A percentile compares a stretch with the other conserved stretches of the same genome.
phyloP scores from a whole-genome alignment of 1,140 invertebrate genomes.

The Palaemon carinicauda region DNA sequence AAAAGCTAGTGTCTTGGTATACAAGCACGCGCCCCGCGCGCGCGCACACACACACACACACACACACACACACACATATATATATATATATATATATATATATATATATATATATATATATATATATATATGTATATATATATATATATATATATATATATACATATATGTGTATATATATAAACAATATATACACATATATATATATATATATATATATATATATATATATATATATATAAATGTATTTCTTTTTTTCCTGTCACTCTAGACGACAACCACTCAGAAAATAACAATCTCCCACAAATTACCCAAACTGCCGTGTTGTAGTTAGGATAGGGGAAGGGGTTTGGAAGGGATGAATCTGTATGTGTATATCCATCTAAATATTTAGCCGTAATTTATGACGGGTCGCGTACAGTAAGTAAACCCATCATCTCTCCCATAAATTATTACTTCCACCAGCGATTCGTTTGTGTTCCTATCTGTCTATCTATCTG shows the following conservation, averaged over 20 bases:
- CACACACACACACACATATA: background rate
- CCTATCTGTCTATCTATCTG: background rate
- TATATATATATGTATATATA: background rate
- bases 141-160: constrained; percentile 30
- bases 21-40: background rate
- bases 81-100: too few species aligned
- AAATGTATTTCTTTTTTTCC: background rate
- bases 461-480: background rate
- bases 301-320: too few species aligned
- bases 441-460: background rate
- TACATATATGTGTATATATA: too few species aligned
- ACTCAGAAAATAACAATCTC: too few species aligned
- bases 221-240: constrained; percentile 32
- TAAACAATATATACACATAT: too few species aligned
- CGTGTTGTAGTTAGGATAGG: too few species aligned
- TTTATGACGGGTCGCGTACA: too few species aligned
- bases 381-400: too few species aligned
- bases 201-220: too few species aligned
- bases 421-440: too few species aligned
- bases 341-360: too few species aligned
- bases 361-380: too few species aligned
- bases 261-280: background rate
- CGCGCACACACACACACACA: constrained; percentile 5
- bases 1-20: background rate
- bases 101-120: background rate